Base-by-base conservation (phyloP, 2,888 invertebrate species). In the Kryphioiulus occultus region DNA sequence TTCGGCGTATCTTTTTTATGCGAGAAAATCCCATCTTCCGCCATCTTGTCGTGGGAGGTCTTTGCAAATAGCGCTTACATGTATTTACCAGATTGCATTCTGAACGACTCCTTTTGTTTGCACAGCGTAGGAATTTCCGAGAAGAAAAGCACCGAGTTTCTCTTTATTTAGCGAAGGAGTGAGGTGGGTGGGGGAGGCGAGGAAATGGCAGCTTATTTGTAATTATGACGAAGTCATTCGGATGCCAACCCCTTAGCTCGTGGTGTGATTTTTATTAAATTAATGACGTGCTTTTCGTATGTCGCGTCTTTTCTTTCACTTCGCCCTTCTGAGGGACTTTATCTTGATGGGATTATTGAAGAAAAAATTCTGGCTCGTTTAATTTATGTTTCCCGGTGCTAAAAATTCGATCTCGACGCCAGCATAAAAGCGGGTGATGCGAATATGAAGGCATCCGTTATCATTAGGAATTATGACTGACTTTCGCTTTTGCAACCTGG, bases 191-290 rank as follows among this genome's bases (percentile, higher is more conserved):
- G 53, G 68, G 68, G 53, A 53, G 19, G 17, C 19, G 2, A 68
- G 68, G 68, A 68, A 68, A 68, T 68, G 26, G 68, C 68, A 68
- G 68, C 68, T 68, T 68, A 68, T 68, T 68, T 68, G 68, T 68
- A 68, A 68, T 68, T 68, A 68, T 68, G 68, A 68, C 68, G 68
- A 68, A 68, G 68, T 26, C 26, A 26, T 26, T 68, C 9, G n/a
- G n/a, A 53, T 53, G 53, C 53, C 53, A 53, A 53, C 53, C 53
- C 53, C 68, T 26, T 22, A 9, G 68, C 68, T 68, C 26, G 26
- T 22, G 68, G 68, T 26, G 68, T 68, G 68, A 68, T 68, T 68
- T 68, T 68, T 68, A 68, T 68, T 68, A 68, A 68, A 68, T 68
- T 68, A 68, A 68, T 68, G n/a, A 12, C 68, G 68, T 26, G 26